Evolutionary conservation across 2,888 invertebrate species (phyloP), one percentile per base, ranked within the genome.

Genomic region (Epinotia ramella): DNA sequence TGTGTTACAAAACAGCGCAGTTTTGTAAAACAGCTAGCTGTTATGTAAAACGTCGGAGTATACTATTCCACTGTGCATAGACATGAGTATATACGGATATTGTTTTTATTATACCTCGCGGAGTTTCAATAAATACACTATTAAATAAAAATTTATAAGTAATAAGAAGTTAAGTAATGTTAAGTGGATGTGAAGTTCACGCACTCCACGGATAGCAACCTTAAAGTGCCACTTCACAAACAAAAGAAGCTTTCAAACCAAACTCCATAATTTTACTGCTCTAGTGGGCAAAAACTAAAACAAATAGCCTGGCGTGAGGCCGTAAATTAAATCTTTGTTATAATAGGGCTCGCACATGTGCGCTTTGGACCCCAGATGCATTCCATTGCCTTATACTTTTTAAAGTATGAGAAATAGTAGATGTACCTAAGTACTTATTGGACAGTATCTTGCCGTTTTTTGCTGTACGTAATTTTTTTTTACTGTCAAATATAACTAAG

Each of bases 271-370:
- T 7, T 69, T 68, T 74, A 40, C n/a, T 28, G 18, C 13, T 33
- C 16, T 28, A 63, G 57, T 57, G 16, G 46, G 57, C 44, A 56
- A 68, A 66, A 73, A 57, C 33, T 49, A 46, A 46, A 62, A 59
- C 20, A 59, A 64, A 59, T 20, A 57, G 18, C 46, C 7, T 49
- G 40, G 64, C 28, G 20, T 16, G 33, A 60, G 40, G 60, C 18
- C 60, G 53, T 69, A 74, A 74, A 69, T 59, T 49, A 65, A 33
- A 69, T 12, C 16, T 59, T 16, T n/a, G 65, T 3, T 33, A 49
- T 57, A 46, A 63, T 59, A 74, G 69, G 64, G 64, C 59, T 59
- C 33, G 49, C 74, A 69, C 69, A 74, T 74, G 73, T 69, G 40
- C 20, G 24, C 12, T 69, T 57, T 44, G 46, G 60, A 60, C 59